Evolutionary conservation across 23 tunicate species (phyloP).

Genomic region (Trididemnum miniatum): DNA sequence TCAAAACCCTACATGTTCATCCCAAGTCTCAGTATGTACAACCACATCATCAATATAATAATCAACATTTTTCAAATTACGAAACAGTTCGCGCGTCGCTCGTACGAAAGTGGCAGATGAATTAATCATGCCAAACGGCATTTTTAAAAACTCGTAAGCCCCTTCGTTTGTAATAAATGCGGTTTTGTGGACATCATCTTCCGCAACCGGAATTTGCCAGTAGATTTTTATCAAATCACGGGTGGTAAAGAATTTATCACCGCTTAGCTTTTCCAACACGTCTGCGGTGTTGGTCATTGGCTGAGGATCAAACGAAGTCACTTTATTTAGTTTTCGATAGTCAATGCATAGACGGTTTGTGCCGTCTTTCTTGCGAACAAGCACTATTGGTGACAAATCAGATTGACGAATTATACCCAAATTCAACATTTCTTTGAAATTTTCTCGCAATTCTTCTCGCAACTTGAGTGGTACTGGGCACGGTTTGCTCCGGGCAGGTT

Average conservation of each 20-base stretch:
- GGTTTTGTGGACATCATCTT: slow-evolving; percentile 5
- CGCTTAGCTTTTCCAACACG: not conserved
- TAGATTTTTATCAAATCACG: slow-evolving; percentile 13
- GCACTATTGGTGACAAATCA: slow-evolving; percentile 23
- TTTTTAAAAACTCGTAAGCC: slow-evolving; percentile 24
- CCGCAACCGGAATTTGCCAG: slow-evolving; percentile 3
- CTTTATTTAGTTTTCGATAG: slow-evolving; percentile 33
- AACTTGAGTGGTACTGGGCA: slow-evolving; percentile 7
- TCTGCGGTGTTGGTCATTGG: slow-evolving; percentile 27
- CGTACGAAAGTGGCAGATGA: slow-evolving; percentile 22
- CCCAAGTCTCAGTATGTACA: slow-evolving; percentile 11
- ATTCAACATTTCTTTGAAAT: slow-evolving; percentile 1
- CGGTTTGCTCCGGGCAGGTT: slow-evolving; percentile 20
- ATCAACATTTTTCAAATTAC: not conserved
- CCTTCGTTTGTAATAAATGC: slow-evolving; percentile 17
- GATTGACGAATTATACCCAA: not conserved
- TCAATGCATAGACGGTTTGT: slow-evolving; percentile 28
- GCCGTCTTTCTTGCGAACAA: slow-evolving; percentile 40
- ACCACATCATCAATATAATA: slow-evolving; percentile 21
- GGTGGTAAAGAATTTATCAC: not conserved
- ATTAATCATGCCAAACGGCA: slow-evolving; percentile 29
- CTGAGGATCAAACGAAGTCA: slow-evolving; percentile 23
- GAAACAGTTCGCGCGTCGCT: not conserved
- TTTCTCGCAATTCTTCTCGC: not conserved
- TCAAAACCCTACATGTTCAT: not conserved